Evolutionary conservation across 2,113 vertebrate species (phyloP), one percentile per base, ranked within the genome.

Genomic region (Myrmophylax atrothorax): DNA sequence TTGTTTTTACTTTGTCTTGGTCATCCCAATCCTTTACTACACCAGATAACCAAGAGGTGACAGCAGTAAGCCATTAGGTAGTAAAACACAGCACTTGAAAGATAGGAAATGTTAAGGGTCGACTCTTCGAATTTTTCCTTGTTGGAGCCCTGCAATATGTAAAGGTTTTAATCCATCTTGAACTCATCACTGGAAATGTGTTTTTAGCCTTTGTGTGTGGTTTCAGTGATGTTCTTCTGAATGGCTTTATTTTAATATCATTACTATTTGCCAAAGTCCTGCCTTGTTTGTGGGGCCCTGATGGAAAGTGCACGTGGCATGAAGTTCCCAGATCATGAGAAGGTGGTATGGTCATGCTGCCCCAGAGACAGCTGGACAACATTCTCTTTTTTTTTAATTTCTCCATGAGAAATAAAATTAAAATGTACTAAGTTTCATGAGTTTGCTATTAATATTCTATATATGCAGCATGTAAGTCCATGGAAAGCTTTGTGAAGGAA

Each of bases 41-140:
- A 67, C 38, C 49, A 94, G 74, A 91, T 87, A 91, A 93, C 72
- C 78, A 87, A 56, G 74, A 89, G 62, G 4, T 91, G 87, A 95
- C 87, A 87, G 67, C 78, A 94, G 53, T 49, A 85, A 94, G 49
- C 52, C 53, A 72, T 84, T 84, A 82, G 70, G 72, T 17, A 87
- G 84, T 60, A 95, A 94, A 94, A 78, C 47, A 91, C 14, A 68
- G 24, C 22, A 40, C 66, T 82, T 68, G 44, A 85, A 94, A 93
- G 81, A 68, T 15, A 84, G 84, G 74, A 76, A 85, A 91, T 82
- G 58, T 91, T 84, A 91, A 70, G 55, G 72, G 64, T 82, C 2
- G 1, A 55, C 1, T 19, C 42, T 90, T 95, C 60, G 63, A 93
- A 78, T 94, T 93, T 58, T 91, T 89, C 70, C 47, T 89, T 81